Percentiles rank a stretch among this genome's conserved stretches.
These are phyloP conservation scores for Heteropelma amictum DNA, from an alignment of 2,888 invertebrate genomes.

Conservation along the genomic window DNA sequence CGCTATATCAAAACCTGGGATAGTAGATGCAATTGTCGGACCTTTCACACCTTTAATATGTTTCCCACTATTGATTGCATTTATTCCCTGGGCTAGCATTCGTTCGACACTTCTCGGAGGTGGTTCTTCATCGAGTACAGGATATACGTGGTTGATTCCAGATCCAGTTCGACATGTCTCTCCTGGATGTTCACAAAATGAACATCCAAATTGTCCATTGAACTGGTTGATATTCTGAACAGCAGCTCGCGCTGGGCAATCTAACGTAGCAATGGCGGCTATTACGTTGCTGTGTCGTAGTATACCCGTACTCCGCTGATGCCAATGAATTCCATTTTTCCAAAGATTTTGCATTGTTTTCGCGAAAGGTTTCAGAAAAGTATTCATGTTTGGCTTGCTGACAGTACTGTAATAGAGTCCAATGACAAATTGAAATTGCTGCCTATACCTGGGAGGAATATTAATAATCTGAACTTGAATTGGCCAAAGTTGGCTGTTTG, in stretches of 20 bases:
- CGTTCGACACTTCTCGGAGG: slow-evolving; percentile 8
- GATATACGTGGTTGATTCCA: slow-evolving; percentile 1
- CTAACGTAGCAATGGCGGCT: slow-evolving; percentile 12
- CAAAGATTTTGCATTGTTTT: slow-evolving; percentile 10
- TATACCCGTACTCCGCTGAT: not conserved
- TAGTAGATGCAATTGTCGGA: not conserved
- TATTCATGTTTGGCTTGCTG: slow-evolving; percentile 30
- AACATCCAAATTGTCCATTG: slow-evolving; percentile 45
- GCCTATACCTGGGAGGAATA: slow-evolving; percentile 10
- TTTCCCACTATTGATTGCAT: not conserved
- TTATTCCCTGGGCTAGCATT: slow-evolving; percentile 13
- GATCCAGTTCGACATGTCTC: slow-evolving; percentile 19
- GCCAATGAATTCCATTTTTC: slow-evolving; percentile 26
- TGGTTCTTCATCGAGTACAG: not conserved
- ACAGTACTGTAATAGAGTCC: slow-evolving; percentile 13
- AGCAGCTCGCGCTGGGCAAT: slow-evolving; percentile 32
- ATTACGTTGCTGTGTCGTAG: slow-evolving; percentile 10
- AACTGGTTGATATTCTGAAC: slow-evolving; percentile 41
- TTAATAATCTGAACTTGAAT: slow-evolving; percentile 35
- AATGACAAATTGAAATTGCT: slow-evolving; percentile 17
- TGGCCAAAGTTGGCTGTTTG: slow-evolving; percentile 25
- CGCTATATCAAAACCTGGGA: slow-evolving; percentile 21
- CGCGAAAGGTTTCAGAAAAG: slow-evolving; percentile 44
- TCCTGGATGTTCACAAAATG: slow-evolving; percentile 45
- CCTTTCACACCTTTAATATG: slow-evolving; percentile 39